A percentile compares a stretch with the other conserved stretches of the same genome.
phyloP scores from a whole-genome alignment of 2,797 vertebrate genomes.

The Urosaurus nigricauda region DNA sequence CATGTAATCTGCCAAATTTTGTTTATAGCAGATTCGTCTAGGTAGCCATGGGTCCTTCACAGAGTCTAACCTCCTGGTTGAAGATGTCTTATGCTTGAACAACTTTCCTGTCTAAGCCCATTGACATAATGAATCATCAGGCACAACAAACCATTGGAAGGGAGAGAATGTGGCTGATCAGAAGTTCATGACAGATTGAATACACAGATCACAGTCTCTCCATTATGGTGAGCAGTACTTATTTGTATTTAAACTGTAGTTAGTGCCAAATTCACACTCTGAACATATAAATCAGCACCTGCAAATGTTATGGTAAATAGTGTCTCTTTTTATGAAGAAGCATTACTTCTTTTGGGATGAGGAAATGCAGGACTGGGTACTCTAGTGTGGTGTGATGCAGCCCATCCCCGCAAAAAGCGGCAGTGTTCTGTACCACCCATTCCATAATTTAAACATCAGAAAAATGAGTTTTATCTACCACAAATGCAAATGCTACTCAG shows the following conservation, averaged over 20 bases:
- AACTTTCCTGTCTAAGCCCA: not conserved
- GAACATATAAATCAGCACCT: too few relatives aligned
- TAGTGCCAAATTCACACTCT: too few relatives aligned
- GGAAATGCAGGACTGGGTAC: not conserved
- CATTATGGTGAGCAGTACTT: too few relatives aligned
- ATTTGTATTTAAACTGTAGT: too few relatives aligned
- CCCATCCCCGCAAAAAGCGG: not conserved
- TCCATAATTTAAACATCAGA: not conserved
- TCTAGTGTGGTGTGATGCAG: not conserved
- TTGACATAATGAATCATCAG: not conserved
- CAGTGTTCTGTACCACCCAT: not conserved
- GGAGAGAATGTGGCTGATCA: too few relatives aligned
- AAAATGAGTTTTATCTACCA: too few relatives aligned
- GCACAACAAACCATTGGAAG: too few relatives aligned
- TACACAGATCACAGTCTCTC: too few relatives aligned
- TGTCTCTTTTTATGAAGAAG: too few relatives aligned
- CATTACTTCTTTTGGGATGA: too few relatives aligned
- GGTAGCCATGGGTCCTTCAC: not conserved
- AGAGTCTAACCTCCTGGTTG: not conserved
- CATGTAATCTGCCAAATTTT: not conserved
- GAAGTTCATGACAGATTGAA: too few relatives aligned
- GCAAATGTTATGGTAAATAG: too few relatives aligned
- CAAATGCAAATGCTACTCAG: not conserved
- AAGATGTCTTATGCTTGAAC: not conserved
- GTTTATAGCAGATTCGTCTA: constrained; percentile 17